phyloP scores from a whole-genome alignment of 2,888 invertebrate species.

The Odontothrips loti region DNA sequence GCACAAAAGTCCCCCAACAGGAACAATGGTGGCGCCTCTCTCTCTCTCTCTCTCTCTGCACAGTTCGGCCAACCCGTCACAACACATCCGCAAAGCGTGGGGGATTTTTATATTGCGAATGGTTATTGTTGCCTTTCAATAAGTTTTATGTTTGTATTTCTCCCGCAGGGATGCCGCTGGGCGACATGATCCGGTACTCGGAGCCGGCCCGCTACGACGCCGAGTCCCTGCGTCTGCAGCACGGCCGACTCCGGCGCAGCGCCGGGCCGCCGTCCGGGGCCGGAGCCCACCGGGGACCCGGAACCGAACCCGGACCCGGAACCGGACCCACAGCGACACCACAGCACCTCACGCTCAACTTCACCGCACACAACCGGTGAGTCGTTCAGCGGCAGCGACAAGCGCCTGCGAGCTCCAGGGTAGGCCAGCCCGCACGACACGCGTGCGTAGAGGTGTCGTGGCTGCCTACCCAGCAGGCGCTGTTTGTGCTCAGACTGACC shows the following conservation, averaged over 20 bases:
- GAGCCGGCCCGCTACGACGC: conserved; percentile 67
- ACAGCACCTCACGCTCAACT: conserved; percentile 6
- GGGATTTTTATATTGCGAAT: too few relatives aligned
- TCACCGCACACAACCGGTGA: conserved; percentile 6
- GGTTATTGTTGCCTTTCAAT: too few relatives aligned
- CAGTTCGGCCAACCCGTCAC: too few relatives aligned
- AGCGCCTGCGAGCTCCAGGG: too few relatives aligned
- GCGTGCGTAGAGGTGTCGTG: too few relatives aligned
- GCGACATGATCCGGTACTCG: conserved; percentile 16
- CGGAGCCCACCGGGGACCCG: conserved; percentile 41
- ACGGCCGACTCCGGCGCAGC: conserved; percentile 47
- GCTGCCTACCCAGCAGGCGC: too few relatives aligned
- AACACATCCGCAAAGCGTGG: too few relatives aligned
- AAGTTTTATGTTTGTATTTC: not conserved
- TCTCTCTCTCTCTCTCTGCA: too few relatives aligned
- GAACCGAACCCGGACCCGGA: not conserved
- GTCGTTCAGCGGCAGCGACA: not conserved
- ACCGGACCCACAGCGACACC: not conserved
- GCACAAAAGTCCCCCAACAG: too few relatives aligned
- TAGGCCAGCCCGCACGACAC: too few relatives aligned
- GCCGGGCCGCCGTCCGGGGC: conserved; percentile 34
- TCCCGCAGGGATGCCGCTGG: conserved; percentile 15
- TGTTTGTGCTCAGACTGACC: too few relatives aligned
- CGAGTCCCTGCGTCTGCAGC: conserved; percentile 47
- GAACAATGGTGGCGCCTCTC: too few relatives aligned